phyloP scores from a whole-genome alignment of 2,797 vertebrate species.

The Uromys caudimaculatus region DNA sequence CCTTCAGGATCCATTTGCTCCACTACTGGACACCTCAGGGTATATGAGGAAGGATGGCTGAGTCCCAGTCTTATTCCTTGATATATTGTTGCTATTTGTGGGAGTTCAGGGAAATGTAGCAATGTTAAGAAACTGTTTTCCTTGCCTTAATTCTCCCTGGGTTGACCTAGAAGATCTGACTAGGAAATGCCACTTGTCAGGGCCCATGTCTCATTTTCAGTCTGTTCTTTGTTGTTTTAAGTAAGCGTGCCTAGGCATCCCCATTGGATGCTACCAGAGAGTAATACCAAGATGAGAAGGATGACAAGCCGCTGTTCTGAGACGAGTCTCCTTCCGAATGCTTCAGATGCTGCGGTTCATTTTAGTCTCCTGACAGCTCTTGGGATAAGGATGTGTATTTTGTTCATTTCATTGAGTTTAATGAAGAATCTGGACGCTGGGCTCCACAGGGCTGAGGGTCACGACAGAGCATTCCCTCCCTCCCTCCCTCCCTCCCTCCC shows the following conservation, averaged over 20 bases:
- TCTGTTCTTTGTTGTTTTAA: constrained; percentile 1
- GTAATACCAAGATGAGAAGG: neutral
- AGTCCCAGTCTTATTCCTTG: neutral
- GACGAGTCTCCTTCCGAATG: neutral
- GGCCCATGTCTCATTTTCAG: neutral
- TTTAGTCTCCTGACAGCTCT: neutral
- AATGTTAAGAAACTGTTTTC: neutral
- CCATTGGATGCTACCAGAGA: neutral
- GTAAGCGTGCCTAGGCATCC: neutral
- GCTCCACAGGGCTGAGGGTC: neutral
- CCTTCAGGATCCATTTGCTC: neutral
- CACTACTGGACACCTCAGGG: neutral
- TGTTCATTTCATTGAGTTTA: neutral
- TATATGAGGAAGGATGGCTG: fast-evolving
- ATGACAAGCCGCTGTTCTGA: neutral
- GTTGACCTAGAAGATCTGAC: neutral
- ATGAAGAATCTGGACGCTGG: neutral
- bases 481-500: neutral
- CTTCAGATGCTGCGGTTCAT: neutral
- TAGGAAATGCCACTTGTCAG: neutral
- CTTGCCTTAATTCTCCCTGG: neutral
- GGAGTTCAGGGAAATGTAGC: neutral
- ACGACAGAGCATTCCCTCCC: neutral
- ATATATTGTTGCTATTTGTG: neutral
- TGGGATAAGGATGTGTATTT: neutral